phyloP scores from a whole-genome alignment of 2,113 vertebrate genomes.

The Petroica traversi region DNA sequence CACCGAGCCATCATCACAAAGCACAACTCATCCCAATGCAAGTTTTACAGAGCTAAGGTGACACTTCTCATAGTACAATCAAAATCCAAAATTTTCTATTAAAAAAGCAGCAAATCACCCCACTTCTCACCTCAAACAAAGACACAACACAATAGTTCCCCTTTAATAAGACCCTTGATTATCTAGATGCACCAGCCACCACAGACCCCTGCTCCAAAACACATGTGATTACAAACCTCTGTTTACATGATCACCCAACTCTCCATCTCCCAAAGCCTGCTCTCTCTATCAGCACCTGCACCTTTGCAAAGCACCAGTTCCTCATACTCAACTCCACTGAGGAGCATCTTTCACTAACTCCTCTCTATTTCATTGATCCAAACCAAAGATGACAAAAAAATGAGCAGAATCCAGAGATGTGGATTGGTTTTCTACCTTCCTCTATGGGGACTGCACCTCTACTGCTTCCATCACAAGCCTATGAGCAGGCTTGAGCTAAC shows the following conservation, averaged over 20 bases:
- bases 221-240: not conserved
- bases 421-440: not conserved
- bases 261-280: not conserved
- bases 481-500: not conserved
- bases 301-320: not conserved
- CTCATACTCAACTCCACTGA: not conserved
- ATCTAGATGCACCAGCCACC: not conserved
- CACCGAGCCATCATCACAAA: rapidly evolving
- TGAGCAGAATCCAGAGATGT: not conserved
- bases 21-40: rapidly evolving
- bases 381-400: rapidly evolving
- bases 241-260: rapidly evolving
- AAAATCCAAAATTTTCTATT: not conserved
- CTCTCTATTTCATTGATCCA: not conserved
- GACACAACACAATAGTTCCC: not conserved
- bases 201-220: not conserved
- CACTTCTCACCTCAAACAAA: not conserved
- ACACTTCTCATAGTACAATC: not conserved
- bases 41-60: not conserved
- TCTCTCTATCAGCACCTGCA: not conserved
- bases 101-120: not conserved
- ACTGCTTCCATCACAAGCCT: not conserved
- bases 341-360: not conserved
- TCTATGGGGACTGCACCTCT: not conserved
- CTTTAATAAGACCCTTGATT: not conserved